phyloP scores from a whole-genome alignment of 2,888 invertebrate species.

The Orthosia cruda region DNA sequence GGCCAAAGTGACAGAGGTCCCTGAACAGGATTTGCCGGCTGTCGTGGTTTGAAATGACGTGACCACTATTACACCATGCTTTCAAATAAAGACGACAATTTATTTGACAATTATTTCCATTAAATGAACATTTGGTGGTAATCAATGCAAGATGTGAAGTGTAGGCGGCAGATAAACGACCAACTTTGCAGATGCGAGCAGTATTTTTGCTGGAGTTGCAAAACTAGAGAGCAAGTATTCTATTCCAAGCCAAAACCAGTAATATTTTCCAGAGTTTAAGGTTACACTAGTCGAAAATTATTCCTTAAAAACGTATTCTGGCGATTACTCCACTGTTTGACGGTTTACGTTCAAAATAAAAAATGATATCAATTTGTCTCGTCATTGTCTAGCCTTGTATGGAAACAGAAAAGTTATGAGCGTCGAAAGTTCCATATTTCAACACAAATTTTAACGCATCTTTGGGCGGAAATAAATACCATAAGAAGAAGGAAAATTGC shows the following conservation, averaged over 20 bases:
- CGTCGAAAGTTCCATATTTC: no score
- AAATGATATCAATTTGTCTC: no score
- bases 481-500: no score
- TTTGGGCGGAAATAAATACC: no score
- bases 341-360: no score
- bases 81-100: conserved; percentile 39
- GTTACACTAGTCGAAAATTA: no score
- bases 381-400: no score
- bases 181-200: conserved; percentile 19
- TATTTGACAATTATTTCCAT: conserved; percentile 48
- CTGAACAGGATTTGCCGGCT: conserved; percentile 38
- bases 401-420: no score
- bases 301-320: no score
- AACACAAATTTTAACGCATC: no score
- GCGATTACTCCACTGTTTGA: no score
- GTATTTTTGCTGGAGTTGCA: conserved; percentile 24
- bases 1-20: conserved; percentile 33
- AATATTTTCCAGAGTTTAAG: conserved; percentile 49
- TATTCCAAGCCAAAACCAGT: conserved; percentile 26
- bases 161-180: conserved; percentile 43
- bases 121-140: conserved; percentile 37
- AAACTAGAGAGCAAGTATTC: conserved; percentile 26
- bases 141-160: conserved; percentile 23
- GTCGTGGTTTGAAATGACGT: conserved; percentile 46
- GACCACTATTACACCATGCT: conserved; percentile 26